These are phyloP conservation scores for Trochalopteron elliotii DNA, from an alignment of 2,113 vertebrate genomes.

Conservation along the genomic window DNA sequence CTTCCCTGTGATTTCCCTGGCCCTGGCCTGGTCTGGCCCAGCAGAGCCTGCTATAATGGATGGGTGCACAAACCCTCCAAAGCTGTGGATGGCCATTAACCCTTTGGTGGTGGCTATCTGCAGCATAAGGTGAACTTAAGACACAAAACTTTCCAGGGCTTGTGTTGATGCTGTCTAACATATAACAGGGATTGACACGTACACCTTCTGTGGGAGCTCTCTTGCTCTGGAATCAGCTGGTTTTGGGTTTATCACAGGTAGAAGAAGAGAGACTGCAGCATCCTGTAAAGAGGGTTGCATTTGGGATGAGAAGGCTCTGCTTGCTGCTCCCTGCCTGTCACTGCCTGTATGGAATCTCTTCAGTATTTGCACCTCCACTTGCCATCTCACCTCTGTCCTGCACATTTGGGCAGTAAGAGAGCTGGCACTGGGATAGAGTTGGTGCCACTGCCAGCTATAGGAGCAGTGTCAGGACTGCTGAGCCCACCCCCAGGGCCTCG, in stretches of 20 bases:
- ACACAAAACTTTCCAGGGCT: not conserved
- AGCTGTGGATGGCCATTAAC: not conserved
- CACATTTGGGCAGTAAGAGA: rapidly evolving
- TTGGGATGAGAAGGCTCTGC: not conserved
- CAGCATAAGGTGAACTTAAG: not conserved
- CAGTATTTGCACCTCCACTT: not conserved
- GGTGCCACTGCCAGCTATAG: rapidly evolving
- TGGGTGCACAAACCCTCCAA: not conserved
- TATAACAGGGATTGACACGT: rapidly evolving
- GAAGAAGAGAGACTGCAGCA: not conserved
- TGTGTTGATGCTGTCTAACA: not conserved
- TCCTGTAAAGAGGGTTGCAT: not conserved
- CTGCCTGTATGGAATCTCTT: not conserved
- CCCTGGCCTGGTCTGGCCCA: not conserved
- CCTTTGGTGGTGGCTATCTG: rapidly evolving
- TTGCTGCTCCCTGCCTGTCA: not conserved
- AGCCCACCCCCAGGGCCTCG: rapidly evolving
- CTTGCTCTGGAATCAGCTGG: rapidly evolving
- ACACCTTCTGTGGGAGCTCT: not conserved
- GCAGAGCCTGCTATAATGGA: rapidly evolving
- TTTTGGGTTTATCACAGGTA: not conserved
- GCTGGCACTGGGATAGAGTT: rapidly evolving
- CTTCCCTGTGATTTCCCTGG: not conserved
- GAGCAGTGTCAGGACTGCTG: rapidly evolving
- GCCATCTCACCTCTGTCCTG: not conserved